Evolutionary conservation across 1,140 invertebrate genomes (phyloP).

Genomic region (Tyrophagus putrescentiae): DNA sequence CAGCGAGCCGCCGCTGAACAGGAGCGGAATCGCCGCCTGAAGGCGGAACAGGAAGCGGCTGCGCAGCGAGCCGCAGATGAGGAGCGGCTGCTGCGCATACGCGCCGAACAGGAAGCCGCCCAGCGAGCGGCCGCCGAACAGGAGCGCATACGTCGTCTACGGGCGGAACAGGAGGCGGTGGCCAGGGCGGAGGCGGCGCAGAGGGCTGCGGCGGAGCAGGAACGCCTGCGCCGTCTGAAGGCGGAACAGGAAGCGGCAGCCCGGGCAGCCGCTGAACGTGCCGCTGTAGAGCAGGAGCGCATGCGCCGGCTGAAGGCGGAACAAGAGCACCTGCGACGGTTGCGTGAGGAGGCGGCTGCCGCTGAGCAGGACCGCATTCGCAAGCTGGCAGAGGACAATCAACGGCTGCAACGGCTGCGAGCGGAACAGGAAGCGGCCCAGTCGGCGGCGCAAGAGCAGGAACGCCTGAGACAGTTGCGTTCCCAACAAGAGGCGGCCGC

Average conservation of each 20-base stretch:
- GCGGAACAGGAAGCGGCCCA: slow-evolving; percentile 20
- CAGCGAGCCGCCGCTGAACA: slow-evolving; percentile 2
- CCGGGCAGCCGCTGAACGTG: slow-evolving; percentile 14
- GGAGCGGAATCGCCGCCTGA: slow-evolving; percentile 1
- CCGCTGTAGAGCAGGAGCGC: slow-evolving; percentile 10
- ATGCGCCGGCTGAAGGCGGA: background rate
- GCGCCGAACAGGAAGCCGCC: slow-evolving; percentile 15
- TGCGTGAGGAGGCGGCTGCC: slow-evolving; percentile 1
- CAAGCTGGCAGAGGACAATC: background rate
- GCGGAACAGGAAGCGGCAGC: slow-evolving; percentile 18
- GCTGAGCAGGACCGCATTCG: background rate
- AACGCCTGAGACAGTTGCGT: slow-evolving; percentile 11
- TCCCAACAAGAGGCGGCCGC: slow-evolving; percentile 13
- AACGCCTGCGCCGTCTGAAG: slow-evolving; percentile 10
- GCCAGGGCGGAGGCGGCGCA: slow-evolving; percentile 4
- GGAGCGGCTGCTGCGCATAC: background rate
- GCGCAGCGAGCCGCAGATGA: slow-evolving; percentile 12
- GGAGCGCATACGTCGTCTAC: background rate
- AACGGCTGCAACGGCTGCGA: background rate
- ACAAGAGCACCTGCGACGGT: slow-evolving; percentile 10
- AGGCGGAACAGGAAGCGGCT: slow-evolving; percentile 18
- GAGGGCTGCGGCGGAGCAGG: slow-evolving; percentile 8
- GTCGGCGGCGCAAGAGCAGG: slow-evolving; percentile 6
- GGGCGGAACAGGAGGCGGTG: slow-evolving; percentile 12
- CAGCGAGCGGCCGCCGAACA: slow-evolving; percentile 17